Evolutionary conservation across 2,888 invertebrate species (phyloP), one percentile per base, ranked within the genome.

Genomic region (Druceiella hillmani): DNA sequence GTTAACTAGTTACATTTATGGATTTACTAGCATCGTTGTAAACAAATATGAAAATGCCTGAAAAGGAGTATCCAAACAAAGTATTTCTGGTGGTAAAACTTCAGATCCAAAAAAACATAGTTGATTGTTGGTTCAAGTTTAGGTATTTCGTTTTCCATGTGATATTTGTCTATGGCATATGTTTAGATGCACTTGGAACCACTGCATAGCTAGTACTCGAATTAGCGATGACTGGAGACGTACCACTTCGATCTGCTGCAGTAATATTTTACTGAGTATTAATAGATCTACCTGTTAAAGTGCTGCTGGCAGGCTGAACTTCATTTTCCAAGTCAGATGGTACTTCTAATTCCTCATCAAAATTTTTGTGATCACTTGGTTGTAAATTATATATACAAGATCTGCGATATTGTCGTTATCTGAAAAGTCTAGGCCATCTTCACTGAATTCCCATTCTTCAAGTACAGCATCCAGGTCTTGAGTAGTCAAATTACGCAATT

Each of bases 401-500:
- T 33, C 28, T 12, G 10, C 13, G 11, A 30, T 27, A 33, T 33
- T 27, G 9, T 33, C 34, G 13, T 29, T 15, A n/a, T 29, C 34
- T 16, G 17, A 32, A n/a, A 13, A 35, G 16, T 36, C 36, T 17
- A 36, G 14, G 11, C 33, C 36, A 36, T 28, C 36, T 9, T 36
- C 36, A 35, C 36, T 32, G 13, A 28, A 20, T 34, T 34, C 34
- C 29, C 34, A 30, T 11, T 32, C 3, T 9, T 12, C 10, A 7
- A 34, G 31, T 28, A 34, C 27, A 32, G 22, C n/a, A 7, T 17
- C 32, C 7, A 32, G n/a, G 16, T 32, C 32, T n/a, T n/a, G n/a
- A n/a, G n/a, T n/a, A 20, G 6, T 9, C 9, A 20, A 20, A 20
- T 9, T 20, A 7, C 9, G 22, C 6, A 20, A 12, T 12, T 11